Evolutionary conservation across 2,888 invertebrate species (phyloP).

Genomic region (Mechanitis messenoides): DNA sequence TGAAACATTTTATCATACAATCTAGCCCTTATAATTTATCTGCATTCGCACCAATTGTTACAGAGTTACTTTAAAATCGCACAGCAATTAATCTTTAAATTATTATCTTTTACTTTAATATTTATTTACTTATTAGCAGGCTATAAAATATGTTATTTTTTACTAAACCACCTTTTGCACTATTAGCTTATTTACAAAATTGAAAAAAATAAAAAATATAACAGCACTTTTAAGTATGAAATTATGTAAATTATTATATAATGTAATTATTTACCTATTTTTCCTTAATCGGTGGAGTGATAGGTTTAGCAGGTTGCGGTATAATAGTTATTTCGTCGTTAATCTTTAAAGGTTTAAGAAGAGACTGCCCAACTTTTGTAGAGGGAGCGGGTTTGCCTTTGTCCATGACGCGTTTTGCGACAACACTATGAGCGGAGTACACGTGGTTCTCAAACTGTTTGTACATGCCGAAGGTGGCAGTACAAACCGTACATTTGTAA

Average conservation of each 20-base stretch:
- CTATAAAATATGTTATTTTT: too few species aligned
- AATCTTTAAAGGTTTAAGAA: slow-evolving; percentile 87
- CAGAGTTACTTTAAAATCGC: too few species aligned
- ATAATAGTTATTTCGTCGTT: slow-evolving; percentile 94
- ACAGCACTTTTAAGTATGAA: not conserved
- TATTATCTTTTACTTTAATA: too few species aligned
- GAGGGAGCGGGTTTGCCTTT: slow-evolving; percentile 50
- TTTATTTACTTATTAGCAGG: too few species aligned
- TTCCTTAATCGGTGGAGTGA: slow-evolving; percentile 38
- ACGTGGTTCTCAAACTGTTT: slow-evolving; percentile 96
- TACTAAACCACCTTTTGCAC: too few species aligned
- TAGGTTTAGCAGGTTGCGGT: slow-evolving; percentile 82
- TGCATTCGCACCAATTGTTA: too few species aligned
- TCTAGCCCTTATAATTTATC: too few species aligned
- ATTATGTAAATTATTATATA: not conserved
- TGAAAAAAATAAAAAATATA: too few species aligned
- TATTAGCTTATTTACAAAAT: too few species aligned
- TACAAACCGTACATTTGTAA: slow-evolving; percentile 96
- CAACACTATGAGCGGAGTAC: slow-evolving; percentile 93
- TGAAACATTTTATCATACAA: too few species aligned
- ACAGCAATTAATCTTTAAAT: too few species aligned
- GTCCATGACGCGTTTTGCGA: slow-evolving; percentile 82
- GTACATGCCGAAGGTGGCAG: slow-evolving; percentile 96
- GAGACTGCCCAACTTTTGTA: slow-evolving; percentile 35
- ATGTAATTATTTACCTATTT: slow-evolving; percentile 39